Conservation (phyloP, 2,888 invertebrate genomes). For the Ophion ellenae region DNA sequence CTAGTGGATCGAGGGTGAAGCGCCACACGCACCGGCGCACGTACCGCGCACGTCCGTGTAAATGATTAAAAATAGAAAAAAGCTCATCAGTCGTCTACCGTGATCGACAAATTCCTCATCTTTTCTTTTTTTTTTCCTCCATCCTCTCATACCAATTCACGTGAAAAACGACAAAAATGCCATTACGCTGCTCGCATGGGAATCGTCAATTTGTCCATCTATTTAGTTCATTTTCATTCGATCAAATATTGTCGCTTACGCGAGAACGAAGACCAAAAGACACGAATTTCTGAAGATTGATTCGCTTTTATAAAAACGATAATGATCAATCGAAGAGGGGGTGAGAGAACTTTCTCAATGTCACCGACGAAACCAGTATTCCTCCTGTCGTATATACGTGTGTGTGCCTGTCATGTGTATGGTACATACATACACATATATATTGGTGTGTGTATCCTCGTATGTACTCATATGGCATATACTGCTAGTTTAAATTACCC, state of each 20-base stretch:
- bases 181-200: too few relatives aligned
- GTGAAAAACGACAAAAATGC: too few relatives aligned
- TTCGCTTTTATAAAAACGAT: constrained; percentile 42
- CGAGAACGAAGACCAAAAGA: constrained; percentile 36
- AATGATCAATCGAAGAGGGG: constrained; percentile 16
- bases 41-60: background rate
- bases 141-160: too few relatives aligned
- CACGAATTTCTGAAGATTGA: background rate
- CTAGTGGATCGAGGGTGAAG: background rate
- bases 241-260: background rate
- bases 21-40: background rate
- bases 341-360: constrained; percentile 60
- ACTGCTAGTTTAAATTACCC: constrained; percentile 55
- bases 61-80: background rate
- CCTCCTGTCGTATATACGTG: constrained; percentile 22
- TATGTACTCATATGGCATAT: constrained; percentile 29
- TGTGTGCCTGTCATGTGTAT: background rate
- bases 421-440: background rate
- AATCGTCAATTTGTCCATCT: too few relatives aligned
- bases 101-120: too few relatives aligned
- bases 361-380: constrained; percentile 62
- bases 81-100: too few relatives aligned
- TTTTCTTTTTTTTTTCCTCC: too few relatives aligned
- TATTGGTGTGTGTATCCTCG: background rate
- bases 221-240: background rate